These are phyloP conservation scores for Miltochrista miniata DNA, from an alignment of 2,888 invertebrate species.

Conservation along the genomic window DNA sequence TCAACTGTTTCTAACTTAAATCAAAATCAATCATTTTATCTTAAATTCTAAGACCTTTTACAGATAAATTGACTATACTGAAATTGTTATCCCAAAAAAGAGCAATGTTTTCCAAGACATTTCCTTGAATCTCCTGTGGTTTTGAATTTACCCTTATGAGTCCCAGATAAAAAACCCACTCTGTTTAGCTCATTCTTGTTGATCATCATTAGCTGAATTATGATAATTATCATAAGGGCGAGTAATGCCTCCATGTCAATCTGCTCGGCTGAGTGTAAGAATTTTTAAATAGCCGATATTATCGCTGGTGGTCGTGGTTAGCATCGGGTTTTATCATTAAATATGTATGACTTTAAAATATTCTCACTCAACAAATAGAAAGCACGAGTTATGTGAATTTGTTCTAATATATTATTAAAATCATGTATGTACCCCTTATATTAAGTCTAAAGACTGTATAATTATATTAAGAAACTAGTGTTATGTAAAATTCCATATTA, in stretches of 20 bases:
- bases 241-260: slow-evolving; percentile 94
- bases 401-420: slow-evolving; percentile 64
- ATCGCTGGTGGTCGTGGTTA: not conserved
- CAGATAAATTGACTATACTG: no score
- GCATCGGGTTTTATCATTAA: not conserved
- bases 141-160: no score
- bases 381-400: slow-evolving; percentile 76
- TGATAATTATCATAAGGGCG: slow-evolving; percentile 88
- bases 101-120: no score
- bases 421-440: slow-evolving; percentile 76
- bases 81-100: not conserved
- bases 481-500: slow-evolving; percentile 78
- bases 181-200: slow-evolving; percentile 77
- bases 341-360: slow-evolving; percentile 78
- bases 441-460: slow-evolving; percentile 83
- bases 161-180: no score
- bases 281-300: not conserved
- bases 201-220: slow-evolving; percentile 77
- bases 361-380: slow-evolving; percentile 80
- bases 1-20: no score
- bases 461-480: slow-evolving; percentile 78
- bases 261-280: slow-evolving; percentile 88
- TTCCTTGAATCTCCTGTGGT: no score
- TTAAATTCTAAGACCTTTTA: no score
- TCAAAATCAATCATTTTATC: no score